Evolutionary conservation across 2,797 vertebrate species (phyloP).

Genomic region (Coracias cyanogaster): DNA sequence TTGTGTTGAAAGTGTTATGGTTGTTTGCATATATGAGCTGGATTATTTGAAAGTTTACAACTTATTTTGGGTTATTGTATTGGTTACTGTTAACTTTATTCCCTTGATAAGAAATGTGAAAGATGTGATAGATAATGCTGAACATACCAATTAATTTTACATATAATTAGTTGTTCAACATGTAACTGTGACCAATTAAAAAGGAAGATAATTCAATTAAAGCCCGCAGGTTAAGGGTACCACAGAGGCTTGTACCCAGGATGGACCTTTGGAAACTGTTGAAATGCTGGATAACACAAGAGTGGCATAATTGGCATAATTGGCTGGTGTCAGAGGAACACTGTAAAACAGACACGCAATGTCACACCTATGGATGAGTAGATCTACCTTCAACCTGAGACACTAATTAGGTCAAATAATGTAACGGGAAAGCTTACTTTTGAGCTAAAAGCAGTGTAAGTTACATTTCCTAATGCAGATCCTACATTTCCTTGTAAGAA

Average conservation of each 20-base stretch:
- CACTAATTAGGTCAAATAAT: background rate
- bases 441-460: background rate
- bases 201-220: background rate
- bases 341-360: background rate
- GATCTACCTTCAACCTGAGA: background rate
- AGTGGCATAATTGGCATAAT: background rate
- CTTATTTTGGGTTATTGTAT: background rate
- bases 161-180: background rate
- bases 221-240: background rate
- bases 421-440: background rate
- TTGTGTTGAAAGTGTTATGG: background rate
- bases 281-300: background rate
- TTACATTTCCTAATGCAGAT: background rate
- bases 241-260: background rate
- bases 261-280: background rate
- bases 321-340: slow-evolving; percentile 12
- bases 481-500: background rate
- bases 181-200: background rate
- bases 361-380: background rate
- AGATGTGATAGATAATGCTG: background rate
- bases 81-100: background rate
- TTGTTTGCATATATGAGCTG: background rate
- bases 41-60: background rate
- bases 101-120: background rate
- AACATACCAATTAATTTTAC: background rate